A percentile compares a stretch with the other conserved stretches of the same genome.
Evolutionary conservation across 2,797 vertebrate genomes (phyloP).

Genomic region (Lutjanus campechanus): DNA sequence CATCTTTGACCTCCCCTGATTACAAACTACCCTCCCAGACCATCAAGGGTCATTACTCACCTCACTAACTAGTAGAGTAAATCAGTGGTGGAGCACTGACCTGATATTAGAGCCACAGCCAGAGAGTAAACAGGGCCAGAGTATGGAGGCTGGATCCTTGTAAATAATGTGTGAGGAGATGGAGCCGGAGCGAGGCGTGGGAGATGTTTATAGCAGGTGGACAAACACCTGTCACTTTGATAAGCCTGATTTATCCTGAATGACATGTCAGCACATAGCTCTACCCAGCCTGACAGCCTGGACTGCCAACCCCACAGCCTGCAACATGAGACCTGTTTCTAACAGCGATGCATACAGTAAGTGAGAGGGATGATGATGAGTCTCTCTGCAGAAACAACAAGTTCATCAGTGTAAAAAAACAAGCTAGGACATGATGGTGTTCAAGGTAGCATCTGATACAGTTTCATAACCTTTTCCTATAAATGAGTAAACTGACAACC

Average conservation of each 20-base stretch:
- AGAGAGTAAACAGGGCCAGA: slow-evolving; percentile 77
- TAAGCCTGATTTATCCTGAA: slow-evolving; percentile 92
- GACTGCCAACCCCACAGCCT: slow-evolving; percentile 33
- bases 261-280: slow-evolving; percentile 88
- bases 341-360: slow-evolving; percentile 28
- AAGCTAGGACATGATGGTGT: slow-evolving; percentile 7
- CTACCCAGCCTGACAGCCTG: slow-evolving; percentile 74
- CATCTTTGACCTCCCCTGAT: slow-evolving; percentile 65
- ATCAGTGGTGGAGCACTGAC: slow-evolving; percentile 70
- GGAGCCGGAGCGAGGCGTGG: slow-evolving; percentile 80
- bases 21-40: slow-evolving; percentile 71
- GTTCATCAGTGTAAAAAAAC: slow-evolving; percentile 52
- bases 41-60: slow-evolving; percentile 78
- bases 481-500: too few species aligned
- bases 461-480: too few species aligned
- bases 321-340: slow-evolving; percentile 42
- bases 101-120: slow-evolving; percentile 71
- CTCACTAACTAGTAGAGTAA: slow-evolving; percentile 79
- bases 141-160: slow-evolving; percentile 75
- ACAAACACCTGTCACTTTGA: slow-evolving; percentile 92
- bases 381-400: slow-evolving; percentile 20
- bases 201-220: slow-evolving; percentile 91
- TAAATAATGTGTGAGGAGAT: slow-evolving; percentile 82
- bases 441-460: neutral
- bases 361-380: slow-evolving; percentile 46